Evolutionary conservation across 2,113 vertebrate genomes (phyloP).

Genomic region (Sinocyclocheilus maitianheensis): DNA sequence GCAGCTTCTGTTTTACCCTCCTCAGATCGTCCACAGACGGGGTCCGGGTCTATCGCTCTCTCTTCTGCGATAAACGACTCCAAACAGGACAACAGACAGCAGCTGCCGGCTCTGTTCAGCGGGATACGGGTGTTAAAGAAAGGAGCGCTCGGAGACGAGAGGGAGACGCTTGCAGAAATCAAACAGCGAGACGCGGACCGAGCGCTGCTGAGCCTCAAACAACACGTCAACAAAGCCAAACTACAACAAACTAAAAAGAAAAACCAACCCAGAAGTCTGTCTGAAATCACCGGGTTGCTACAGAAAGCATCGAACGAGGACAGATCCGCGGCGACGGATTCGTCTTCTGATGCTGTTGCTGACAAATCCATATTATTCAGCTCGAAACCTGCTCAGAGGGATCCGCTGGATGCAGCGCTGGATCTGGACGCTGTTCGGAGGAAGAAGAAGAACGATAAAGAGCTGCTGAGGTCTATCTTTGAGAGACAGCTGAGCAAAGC

Average conservation of each 20-base stretch:
- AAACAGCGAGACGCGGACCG: constrained; percentile 88
- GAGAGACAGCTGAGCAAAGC: constrained; percentile 74
- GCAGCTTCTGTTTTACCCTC: background rate
- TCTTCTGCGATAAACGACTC: constrained; percentile 28
- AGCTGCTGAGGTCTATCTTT: constrained; percentile 87
- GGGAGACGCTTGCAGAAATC: constrained; percentile 86
- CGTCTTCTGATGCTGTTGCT: constrained; percentile 82
- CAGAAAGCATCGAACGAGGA: constrained; percentile 63
- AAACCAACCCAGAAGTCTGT: constrained; percentile 63
- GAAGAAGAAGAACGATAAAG: constrained; percentile 90
- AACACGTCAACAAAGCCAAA: constrained; percentile 87
- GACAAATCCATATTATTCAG: constrained; percentile 79
- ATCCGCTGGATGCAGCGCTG: constrained; percentile 73
- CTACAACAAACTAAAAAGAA: constrained; percentile 71
- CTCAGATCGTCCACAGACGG: constrained; percentile 21
- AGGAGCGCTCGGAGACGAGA: constrained; percentile 78
- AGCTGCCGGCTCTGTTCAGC: constrained; percentile 92
- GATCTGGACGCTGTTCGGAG: constrained; percentile 87
- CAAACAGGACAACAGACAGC: constrained; percentile 70
- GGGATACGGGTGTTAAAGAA: constrained; percentile 90
- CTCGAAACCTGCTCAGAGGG: constrained; percentile 77
- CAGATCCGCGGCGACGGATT: constrained; percentile 68
- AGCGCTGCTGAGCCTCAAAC: constrained; percentile 87
- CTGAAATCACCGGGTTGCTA: constrained; percentile 79
- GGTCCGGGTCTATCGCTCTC: background rate